Percentiles rank a stretch among this genome's conserved stretches.
These are phyloP conservation scores for Tigriopus japonicus DNA, from an alignment of 1,140 invertebrate species.

Conservation along the genomic window DNA sequence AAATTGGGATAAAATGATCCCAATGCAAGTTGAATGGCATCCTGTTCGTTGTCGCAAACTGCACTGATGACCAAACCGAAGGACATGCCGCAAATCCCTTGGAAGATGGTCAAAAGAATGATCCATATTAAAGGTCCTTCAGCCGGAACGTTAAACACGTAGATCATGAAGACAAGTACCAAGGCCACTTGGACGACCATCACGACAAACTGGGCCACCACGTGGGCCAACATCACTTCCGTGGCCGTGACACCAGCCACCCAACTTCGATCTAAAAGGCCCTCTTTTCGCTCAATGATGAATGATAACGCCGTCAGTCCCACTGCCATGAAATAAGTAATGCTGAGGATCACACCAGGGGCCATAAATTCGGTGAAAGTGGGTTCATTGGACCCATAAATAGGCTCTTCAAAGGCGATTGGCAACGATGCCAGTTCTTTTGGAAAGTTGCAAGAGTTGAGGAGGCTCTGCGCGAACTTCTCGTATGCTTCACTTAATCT, in stretches of 20 bases:
- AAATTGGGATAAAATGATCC: constrained; percentile 84
- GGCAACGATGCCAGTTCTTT: background rate
- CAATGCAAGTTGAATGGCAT: constrained; percentile 75
- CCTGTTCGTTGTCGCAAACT: constrained; percentile 66
- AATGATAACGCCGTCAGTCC: constrained; percentile 79
- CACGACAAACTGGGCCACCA: constrained; percentile 77
- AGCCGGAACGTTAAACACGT: constrained; percentile 7
- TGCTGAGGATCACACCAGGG: constrained; percentile 42
- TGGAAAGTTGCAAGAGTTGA: background rate
- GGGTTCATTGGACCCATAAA: constrained; percentile 42
- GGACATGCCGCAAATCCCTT: constrained; percentile 76
- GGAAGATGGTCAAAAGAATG: constrained; percentile 44
- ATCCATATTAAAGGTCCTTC: background rate
- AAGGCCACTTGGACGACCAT: constrained; percentile 55
- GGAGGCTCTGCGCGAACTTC: constrained; percentile 13
- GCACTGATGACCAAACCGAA: constrained; percentile 79
- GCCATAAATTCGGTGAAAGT: constrained; percentile 49
- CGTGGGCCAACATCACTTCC: constrained; percentile 77
- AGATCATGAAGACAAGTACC: constrained; percentile 12
- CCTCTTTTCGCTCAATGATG: constrained; percentile 78
- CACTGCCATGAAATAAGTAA: constrained; percentile 85
- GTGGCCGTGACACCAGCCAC: constrained; percentile 63
- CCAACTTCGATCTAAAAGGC: constrained; percentile 65
- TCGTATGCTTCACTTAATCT: background rate
- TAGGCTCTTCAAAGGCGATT: constrained; percentile 37